Conservation (phyloP, 2,113 vertebrate species). For the Argyrosomus japonicus region DNA sequence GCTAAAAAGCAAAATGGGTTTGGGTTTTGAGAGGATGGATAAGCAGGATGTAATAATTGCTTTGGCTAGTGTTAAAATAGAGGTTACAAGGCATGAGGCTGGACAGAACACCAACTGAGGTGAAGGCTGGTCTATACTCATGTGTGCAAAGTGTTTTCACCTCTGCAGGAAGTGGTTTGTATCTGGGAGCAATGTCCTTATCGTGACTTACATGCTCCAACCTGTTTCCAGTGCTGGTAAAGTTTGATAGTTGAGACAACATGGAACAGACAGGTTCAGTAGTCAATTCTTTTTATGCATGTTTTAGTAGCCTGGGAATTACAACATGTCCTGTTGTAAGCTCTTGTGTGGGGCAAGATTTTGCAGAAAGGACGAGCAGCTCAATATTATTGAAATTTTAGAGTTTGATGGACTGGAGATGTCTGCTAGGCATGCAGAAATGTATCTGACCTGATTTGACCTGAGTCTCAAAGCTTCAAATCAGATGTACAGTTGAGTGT, state of each 20-base stretch:
- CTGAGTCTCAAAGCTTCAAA: neutral
- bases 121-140: neutral
- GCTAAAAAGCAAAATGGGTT: neutral
- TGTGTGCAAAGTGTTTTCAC: neutral
- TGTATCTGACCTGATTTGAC: slow-evolving; percentile 11
- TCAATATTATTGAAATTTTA: neutral
- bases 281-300: neutral
- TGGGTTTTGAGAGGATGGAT: neutral
- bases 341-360: neutral
- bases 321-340: neutral
- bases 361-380: neutral
- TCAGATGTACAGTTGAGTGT: neutral
- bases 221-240: neutral
- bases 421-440: neutral
- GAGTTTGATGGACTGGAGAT: slow-evolving; percentile 1
- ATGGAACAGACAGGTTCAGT: neutral
- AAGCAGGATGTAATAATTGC: neutral
- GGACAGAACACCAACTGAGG: neutral
- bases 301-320: neutral
- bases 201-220: neutral
- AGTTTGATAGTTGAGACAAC: neutral
- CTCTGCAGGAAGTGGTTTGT: neutral
- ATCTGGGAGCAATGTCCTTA: neutral
- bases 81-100: neutral
- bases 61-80: neutral